These are phyloP conservation scores for Anodontia alba DNA, from an alignment of 2,888 invertebrate genomes.

Conservation along the genomic window DNA sequence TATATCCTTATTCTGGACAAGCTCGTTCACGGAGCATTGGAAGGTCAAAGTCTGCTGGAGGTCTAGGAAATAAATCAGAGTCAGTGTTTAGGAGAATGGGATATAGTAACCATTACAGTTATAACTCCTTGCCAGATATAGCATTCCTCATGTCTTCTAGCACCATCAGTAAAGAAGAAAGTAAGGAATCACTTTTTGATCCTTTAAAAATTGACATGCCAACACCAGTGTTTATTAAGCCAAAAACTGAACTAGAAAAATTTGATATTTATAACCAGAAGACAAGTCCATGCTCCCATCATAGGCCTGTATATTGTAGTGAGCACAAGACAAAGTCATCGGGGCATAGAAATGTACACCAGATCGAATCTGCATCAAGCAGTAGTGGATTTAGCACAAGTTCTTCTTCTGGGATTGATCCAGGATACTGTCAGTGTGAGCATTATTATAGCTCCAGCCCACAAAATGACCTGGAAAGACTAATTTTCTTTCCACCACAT, in stretches of 20 bases:
- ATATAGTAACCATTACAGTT: constrained; percentile 70
- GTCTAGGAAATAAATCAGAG: constrained; percentile 44
- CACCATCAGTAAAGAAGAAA: constrained; percentile 51
- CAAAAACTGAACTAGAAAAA: constrained; percentile 59
- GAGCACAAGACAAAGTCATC: constrained; percentile 16
- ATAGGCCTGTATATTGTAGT: constrained; percentile 21
- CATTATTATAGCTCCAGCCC: constrained; percentile 65
- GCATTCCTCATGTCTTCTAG: constrained; percentile 67
- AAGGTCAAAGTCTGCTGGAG: constrained; percentile 58
- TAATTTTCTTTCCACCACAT: constrained; percentile 79
- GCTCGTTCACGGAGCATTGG: constrained; percentile 45
- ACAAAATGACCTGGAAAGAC: constrained; percentile 71
- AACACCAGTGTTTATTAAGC: constrained; percentile 63
- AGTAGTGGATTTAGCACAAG: constrained; percentile 75
- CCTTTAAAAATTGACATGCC: constrained; percentile 68
- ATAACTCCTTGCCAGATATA: constrained; percentile 78
- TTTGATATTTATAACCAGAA: constrained; percentile 57
- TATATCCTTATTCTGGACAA: not conserved
- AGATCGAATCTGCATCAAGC: constrained; percentile 68
- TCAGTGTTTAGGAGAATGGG: constrained; percentile 68
- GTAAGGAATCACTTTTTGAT: constrained; percentile 74
- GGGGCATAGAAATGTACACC: constrained; percentile 7
- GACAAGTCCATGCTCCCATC: constrained; percentile 53
- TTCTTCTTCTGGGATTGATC: constrained; percentile 76
- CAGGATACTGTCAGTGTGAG: constrained; percentile 61